Base-by-base conservation (phyloP, 1,140 invertebrate species). In the Zaprionus nigranus region DNA sequence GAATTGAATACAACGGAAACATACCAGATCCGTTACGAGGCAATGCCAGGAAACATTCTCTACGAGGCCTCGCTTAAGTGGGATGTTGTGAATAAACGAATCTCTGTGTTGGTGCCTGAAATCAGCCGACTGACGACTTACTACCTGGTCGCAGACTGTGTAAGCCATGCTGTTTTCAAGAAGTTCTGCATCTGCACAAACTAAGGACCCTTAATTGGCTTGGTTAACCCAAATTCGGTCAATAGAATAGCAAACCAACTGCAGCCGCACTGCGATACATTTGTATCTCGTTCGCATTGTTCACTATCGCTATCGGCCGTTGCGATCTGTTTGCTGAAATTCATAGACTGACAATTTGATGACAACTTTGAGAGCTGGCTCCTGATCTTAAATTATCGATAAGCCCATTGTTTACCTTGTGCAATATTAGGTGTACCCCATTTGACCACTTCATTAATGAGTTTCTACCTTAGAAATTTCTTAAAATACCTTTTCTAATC, bases 101-200 rank as follows among this genome's bases (percentile, higher is more conserved):
- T 92, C 15, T 66, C 70, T 5, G 66, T 81, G 15, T 59, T 65
- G 15, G 78, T 85, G 60, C 92, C 93, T 3, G 84, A 90, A 40
- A 94, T 96, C 2, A 96, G 95, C 80, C 93, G 96, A 24, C 92
- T 96, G 34, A 94, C 95, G 68, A 79, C 85, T 0, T 96, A 96
- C 81, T 91, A 82, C 9, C 91, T 88, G 9, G 78, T 93, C 36
- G 93, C 94, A 15, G 67, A 78, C n/a, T 95, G 95, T 76, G 91
- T 94, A 4, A 59, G 79, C 30, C 90, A 93, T 62, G 93, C 93
- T 43, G 74, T 86, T 49, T 87, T 94, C 11, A 94, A 94, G 74
- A 94, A 94, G 75, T 95, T 93, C 86, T 95, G 94, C 80, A 93
- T 92, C 84, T 94, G 94, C 70, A 34, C 43, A 51, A 26, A 38